These are phyloP conservation scores for Tetramorium bicarinatum DNA, from an alignment of 2,888 invertebrate species.

Conservation along the genomic window DNA sequence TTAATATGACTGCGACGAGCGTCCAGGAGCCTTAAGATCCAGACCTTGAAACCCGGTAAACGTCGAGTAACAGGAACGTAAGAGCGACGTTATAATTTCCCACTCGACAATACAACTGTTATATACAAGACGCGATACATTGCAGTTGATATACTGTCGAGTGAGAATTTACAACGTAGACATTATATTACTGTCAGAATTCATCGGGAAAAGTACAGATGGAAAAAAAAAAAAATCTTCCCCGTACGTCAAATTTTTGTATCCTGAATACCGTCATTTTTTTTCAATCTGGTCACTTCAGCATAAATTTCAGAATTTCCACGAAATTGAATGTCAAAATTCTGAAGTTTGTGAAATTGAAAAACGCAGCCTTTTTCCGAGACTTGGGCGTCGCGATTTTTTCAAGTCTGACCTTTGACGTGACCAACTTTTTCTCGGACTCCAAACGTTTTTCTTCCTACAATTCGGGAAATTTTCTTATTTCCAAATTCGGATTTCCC, in stretches of 20 bases:
- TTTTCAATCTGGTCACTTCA: background rate
- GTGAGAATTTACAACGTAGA: no score
- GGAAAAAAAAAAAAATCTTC: background rate
- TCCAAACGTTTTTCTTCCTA: background rate
- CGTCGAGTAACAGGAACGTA: no score
- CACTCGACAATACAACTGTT: no score
- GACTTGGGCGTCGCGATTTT: background rate
- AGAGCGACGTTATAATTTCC: no score
- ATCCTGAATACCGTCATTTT: background rate
- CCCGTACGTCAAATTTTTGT: background rate
- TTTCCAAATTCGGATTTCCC: background rate
- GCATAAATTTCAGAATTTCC: background rate
- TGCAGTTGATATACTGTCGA: no score
- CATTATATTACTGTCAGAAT: no score
- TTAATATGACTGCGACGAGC: no score
- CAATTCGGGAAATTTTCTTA: background rate
- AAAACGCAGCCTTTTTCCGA: background rate
- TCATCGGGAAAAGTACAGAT: background rate
- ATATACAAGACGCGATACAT: no score
- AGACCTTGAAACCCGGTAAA: no score
- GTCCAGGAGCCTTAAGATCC: no score
- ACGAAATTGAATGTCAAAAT: slow-evolving; percentile 7
- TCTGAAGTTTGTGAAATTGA: background rate
- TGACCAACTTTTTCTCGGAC: background rate
- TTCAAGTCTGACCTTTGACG: background rate